phyloP scores from a whole-genome alignment of 2,797 vertebrate species.

The Cyclura pinguis region DNA sequence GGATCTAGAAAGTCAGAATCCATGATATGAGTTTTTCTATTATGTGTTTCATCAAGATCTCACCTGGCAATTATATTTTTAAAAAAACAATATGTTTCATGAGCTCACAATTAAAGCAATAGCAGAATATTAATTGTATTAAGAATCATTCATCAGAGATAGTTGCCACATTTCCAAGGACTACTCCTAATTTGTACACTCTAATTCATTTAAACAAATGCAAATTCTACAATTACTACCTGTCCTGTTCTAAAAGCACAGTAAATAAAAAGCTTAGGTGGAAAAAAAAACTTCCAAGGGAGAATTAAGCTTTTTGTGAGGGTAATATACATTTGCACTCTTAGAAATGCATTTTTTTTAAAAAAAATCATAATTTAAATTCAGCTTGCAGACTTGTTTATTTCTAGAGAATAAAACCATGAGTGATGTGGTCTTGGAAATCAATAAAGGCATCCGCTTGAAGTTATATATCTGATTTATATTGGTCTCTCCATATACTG shows the following conservation, averaged over 20 bases:
- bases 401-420: conserved; percentile 48
- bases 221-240: neutral
- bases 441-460: conserved; percentile 47
- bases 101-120: conserved; percentile 18
- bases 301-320: neutral
- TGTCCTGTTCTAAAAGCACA: neutral
- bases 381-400: conserved; percentile 28
- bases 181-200: conserved; percentile 5
- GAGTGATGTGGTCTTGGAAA: conserved; percentile 32
- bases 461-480: conserved; percentile 56
- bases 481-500: conserved; percentile 33
- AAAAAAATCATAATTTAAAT: conserved; percentile 15
- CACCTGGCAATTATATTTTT: neutral
- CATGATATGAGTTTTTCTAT: neutral
- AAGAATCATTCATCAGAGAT: conserved; percentile 17
- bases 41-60: neutral
- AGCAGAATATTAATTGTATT: conserved; percentile 9
- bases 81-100: neutral
- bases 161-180: conserved; percentile 2
- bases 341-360: neutral
- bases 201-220: conserved; percentile 35
- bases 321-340: neutral
- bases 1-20: neutral
- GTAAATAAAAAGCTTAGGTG: conserved; percentile 2
- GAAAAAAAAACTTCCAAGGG: neutral